Conservation (phyloP, 1,140 invertebrate genomes). For the Lucilia cuprina region DNA sequence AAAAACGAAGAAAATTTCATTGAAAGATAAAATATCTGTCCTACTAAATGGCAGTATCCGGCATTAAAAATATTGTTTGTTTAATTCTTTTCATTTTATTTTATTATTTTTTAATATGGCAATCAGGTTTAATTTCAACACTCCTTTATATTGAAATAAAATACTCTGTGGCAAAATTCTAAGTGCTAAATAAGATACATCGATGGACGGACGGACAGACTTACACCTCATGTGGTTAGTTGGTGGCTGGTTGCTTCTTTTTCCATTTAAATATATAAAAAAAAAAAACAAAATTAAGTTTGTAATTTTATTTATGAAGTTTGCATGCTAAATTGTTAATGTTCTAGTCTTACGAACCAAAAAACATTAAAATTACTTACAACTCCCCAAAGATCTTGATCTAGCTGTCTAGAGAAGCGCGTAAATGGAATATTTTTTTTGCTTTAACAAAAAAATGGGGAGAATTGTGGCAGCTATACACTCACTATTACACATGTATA, state of each 20-base stretch:
- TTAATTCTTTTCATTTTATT: not conserved
- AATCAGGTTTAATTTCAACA: slow-evolving; percentile 2
- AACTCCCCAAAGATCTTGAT: too few relatives aligned
- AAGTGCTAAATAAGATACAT: not conserved
- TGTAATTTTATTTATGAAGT: not conserved
- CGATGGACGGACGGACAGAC: not conserved
- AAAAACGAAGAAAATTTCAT: too few relatives aligned
- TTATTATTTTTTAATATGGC: not conserved
- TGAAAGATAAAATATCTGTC: not conserved
- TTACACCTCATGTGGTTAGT: not conserved
- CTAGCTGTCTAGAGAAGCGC: too few relatives aligned
- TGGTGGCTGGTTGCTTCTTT: too few relatives aligned
- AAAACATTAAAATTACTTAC: too few relatives aligned
- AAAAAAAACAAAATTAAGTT: too few relatives aligned
- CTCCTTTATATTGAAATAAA: not conserved
- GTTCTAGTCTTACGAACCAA: not conserved
- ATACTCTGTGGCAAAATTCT: not conserved
- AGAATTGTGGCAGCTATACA: not conserved
- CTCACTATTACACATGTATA: slow-evolving; percentile 1
- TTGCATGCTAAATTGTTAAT: not conserved
- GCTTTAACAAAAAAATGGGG: not conserved
- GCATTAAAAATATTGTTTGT: not conserved
- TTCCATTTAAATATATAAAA: not conserved
- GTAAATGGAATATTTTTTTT: not conserved
- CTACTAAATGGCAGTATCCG: not conserved